A percentile compares a stretch with the other conserved stretches of the same genome.
Conservation (phyloP, 2,797 vertebrate species). For the Gallinago solitaria region DNA sequence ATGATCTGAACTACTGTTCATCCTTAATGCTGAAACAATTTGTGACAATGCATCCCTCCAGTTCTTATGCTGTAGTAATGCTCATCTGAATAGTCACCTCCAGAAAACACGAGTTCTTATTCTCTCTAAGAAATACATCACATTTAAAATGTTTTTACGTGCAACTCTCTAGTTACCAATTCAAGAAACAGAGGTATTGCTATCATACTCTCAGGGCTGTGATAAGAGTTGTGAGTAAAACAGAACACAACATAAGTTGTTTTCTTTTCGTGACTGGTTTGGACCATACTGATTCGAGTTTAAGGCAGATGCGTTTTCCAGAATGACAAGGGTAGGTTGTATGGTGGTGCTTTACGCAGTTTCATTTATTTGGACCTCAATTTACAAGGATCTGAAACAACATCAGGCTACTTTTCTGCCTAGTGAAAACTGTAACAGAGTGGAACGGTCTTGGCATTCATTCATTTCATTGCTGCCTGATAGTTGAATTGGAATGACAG, state of each 20-base stretch:
- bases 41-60: neutral
- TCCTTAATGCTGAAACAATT: neutral
- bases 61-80: neutral
- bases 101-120: neutral
- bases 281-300: neutral
- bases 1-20: neutral
- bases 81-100: neutral
- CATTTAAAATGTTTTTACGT: neutral
- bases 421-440: neutral
- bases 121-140: neutral
- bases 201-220: neutral
- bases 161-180: neutral
- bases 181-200: neutral
- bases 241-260: neutral
- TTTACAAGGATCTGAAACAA: slow-evolving; percentile 33
- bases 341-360: neutral
- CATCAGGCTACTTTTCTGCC: neutral
- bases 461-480: neutral
- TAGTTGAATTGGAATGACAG: neutral
- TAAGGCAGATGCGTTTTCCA: neutral
- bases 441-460: neutral
- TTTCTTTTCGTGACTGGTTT: neutral
- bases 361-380: neutral
- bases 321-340: neutral
- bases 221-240: neutral